Base-by-base conservation (phyloP, 2,113 vertebrate species). In the Scomber colias region DNA sequence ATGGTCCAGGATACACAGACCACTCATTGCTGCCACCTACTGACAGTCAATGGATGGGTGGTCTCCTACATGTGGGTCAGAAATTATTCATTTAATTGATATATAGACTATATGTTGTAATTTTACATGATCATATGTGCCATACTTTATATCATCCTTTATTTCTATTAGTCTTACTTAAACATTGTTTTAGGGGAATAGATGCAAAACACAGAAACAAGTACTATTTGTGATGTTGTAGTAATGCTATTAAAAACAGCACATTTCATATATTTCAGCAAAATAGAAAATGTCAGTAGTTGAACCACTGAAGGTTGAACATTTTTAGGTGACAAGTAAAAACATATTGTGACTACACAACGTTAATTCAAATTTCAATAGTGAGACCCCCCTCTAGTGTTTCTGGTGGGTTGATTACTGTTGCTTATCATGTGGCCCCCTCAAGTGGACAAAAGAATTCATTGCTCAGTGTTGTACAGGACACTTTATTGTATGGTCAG, bases 11-110 rank as follows among this genome's bases (percentile, higher is more conserved):
- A 30, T 5, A 27, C 63, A 21, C 5, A 3, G 19, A 50, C 27
- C 1, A 75, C 80, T 77, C 75, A 55, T 60, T 87, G 90, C 89
- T 91, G 93, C 92, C 94, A 87, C 75, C 93, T 94, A 92, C 82
- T 84, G 94, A 24, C 6, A 2, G 13, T 1, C 14, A 46, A 16
- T 1, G 2, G 46, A 17, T 0, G n/a, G 11, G 46, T 30, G 40
- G 1, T 5, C 45, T 71, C 16, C 44, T 9, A 24, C 44, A 66
- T 3, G 3, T 16, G 45, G 44, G 7, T 51, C 49, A 67, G 30
- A 59, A 31, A 40, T 27, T 8, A 24, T 27, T 8, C n/a, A 59
- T 71, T 14, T 57, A 62, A 68, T 2, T 19, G 1, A 27, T 11
- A 27, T 11, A 15, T 11, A 8, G 4, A 31, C 31, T 8, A 50